These are phyloP conservation scores for Salpingus planirostris DNA, from an alignment of 2,888 invertebrate genomes.

Conservation along the genomic window DNA sequence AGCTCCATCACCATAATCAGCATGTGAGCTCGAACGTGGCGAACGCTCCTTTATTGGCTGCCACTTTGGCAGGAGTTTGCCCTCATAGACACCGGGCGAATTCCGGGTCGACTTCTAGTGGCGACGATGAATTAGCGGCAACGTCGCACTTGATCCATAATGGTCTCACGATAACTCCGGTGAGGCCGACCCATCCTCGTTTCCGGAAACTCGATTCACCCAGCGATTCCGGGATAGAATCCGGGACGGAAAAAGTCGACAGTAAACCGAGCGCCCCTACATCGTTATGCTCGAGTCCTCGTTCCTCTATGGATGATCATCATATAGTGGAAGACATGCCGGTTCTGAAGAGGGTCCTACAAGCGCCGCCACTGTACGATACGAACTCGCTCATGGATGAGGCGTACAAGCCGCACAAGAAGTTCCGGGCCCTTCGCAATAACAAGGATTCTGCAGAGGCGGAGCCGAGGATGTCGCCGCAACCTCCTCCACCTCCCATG, in stretches of 20 bases:
- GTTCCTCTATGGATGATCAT: slow-evolving; percentile 75
- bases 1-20: slow-evolving; percentile 25
- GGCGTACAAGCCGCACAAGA: slow-evolving; percentile 92
- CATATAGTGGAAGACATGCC: slow-evolving; percentile 83
- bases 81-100: slow-evolving; percentile 68
- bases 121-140: slow-evolving; percentile 70
- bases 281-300: slow-evolving; percentile 77
- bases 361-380: slow-evolving; percentile 86
- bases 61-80: slow-evolving; percentile 64
- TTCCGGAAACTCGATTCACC: slow-evolving; percentile 85
- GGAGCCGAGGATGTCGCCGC: slow-evolving; percentile 45
- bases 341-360: slow-evolving; percentile 82
- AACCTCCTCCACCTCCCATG: slow-evolving; percentile 25
- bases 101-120: slow-evolving; percentile 63
- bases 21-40: slow-evolving; percentile 53
- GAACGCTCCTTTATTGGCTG: slow-evolving; percentile 64
- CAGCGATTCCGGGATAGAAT: slow-evolving; percentile 89
- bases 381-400: slow-evolving; percentile 89
- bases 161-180: slow-evolving; percentile 65
- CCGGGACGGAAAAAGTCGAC: slow-evolving; percentile 82
- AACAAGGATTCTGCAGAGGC: slow-evolving; percentile 72
- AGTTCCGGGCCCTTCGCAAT: slow-evolving; percentile 80
- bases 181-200: slow-evolving; percentile 48
- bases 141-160: slow-evolving; percentile 64
- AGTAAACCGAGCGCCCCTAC: slow-evolving; percentile 57